A percentile compares a stretch with the other conserved stretches of the same genome.
Evolutionary conservation across 2,113 vertebrate species (phyloP).

Genomic region (Leucopsar rothschildi): DNA sequence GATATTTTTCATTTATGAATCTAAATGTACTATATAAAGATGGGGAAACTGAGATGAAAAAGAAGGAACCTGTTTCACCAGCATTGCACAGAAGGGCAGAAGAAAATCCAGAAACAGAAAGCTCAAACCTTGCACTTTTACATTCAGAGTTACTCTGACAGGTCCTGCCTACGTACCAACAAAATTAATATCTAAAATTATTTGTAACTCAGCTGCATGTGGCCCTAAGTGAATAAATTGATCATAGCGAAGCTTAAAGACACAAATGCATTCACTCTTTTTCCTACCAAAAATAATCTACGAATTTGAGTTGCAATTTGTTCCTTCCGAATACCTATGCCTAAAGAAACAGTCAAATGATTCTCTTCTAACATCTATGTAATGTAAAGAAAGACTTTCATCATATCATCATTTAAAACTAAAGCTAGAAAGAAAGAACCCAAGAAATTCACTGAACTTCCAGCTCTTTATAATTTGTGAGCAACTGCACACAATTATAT

Average conservation of each 20-base stretch:
- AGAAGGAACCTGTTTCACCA: neutral
- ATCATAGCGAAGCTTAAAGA: neutral
- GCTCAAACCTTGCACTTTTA: neutral
- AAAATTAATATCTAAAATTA: neutral
- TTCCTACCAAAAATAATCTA: neutral
- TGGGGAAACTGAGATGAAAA: neutral
- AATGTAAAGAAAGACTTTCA: neutral
- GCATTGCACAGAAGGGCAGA: neutral
- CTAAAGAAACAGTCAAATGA: neutral
- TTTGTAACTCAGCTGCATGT: neutral
- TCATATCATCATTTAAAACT: neutral
- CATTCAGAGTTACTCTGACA: neutral
- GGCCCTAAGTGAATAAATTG: neutral
- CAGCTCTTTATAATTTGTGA: neutral
- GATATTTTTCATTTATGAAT: neutral
- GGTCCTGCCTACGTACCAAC: neutral
- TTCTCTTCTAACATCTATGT: neutral
- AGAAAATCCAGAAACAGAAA: neutral
- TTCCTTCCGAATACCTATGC: neutral
- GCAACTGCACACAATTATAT: neutral
- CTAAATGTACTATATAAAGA: neutral
- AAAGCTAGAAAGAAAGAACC: neutral
- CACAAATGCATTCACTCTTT: neutral
- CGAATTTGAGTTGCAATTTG: neutral
- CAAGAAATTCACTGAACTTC: neutral